These are phyloP conservation scores for Ephestia elutella DNA, from an alignment of 1,140 invertebrate species.

Conservation along the genomic window DNA sequence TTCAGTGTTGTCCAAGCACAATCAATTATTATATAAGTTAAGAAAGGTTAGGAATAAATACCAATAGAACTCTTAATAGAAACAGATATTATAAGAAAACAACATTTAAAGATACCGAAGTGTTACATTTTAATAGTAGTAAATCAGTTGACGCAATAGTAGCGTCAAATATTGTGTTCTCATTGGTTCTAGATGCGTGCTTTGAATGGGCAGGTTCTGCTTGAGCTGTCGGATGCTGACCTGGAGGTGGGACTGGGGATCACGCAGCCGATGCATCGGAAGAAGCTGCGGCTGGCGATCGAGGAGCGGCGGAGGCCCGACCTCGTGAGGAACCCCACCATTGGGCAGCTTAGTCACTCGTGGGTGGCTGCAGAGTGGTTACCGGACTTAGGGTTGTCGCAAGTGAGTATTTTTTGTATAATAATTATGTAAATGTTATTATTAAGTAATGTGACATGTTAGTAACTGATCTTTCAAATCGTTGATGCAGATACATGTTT, in stretches of 20 bases:
- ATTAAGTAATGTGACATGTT: no score
- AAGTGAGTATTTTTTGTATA: conserved; percentile 63
- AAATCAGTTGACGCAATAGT: conserved; percentile 55
- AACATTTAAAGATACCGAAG: no score
- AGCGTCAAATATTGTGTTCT: conserved; percentile 74
- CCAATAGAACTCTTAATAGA: no score
- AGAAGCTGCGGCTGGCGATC: conserved; percentile 94
- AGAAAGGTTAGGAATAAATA: no score
- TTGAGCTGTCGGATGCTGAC: conserved; percentile 92
- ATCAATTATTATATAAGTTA: no score
- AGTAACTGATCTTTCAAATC: no score
- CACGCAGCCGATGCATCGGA: conserved; percentile 91
- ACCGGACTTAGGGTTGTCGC: conserved; percentile 90
- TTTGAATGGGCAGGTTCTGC: conserved; percentile 84
- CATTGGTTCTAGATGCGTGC: conserved; percentile 77
- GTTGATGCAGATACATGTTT: no score
- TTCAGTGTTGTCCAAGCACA: no score
- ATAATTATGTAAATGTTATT: no score
- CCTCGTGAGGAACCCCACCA: conserved; percentile 89
- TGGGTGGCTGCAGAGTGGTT: conserved; percentile 96
- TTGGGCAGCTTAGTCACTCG: conserved; percentile 88
- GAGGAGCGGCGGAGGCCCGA: conserved; percentile 92
- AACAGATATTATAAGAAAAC: no score
- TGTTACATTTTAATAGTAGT: conserved; percentile 9
- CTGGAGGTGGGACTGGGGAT: conserved; percentile 91